A percentile compares a stretch with the other conserved stretches of the same genome.
phyloP scores from a whole-genome alignment of 2,113 vertebrate species.

The Sebastes schlegelii region DNA sequence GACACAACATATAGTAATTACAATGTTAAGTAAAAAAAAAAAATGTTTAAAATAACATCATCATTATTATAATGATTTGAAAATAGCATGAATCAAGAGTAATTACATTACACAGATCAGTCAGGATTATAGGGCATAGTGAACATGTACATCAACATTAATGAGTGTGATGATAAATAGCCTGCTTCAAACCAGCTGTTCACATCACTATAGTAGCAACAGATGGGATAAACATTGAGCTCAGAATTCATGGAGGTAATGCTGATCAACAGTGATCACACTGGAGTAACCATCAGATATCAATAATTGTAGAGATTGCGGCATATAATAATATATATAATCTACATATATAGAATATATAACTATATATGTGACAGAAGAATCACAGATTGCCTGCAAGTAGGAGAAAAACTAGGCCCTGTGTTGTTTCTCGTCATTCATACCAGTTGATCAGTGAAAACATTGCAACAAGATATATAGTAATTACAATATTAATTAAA shows the following conservation, averaged over 20 bases:
- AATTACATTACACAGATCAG: no score
- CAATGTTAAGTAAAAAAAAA: not conserved
- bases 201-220: slow-evolving; percentile 39
- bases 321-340: no score
- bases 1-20: not conserved
- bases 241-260: slow-evolving; percentile 31
- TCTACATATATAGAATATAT: not conserved
- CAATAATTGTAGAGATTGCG: not conserved
- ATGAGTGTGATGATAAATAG: not conserved
- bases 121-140: no score
- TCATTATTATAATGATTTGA: no score
- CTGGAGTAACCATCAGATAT: not conserved
- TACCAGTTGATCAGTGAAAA: slow-evolving; percentile 64
- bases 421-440: slow-evolving; percentile 67
- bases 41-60: no score
- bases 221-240: slow-evolving; percentile 37
- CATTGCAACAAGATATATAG: slow-evolving; percentile 57
- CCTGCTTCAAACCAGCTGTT: slow-evolving; percentile 12
- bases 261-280: not conserved
- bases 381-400: slow-evolving; percentile 29
- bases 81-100: no score
- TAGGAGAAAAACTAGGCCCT: slow-evolving; percentile 49
- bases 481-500: no score
- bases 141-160: not conserved
- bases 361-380: not conserved